Evolutionary conservation across 2,113 vertebrate genomes (phyloP).

Genomic region (Junco hyemalis): DNA sequence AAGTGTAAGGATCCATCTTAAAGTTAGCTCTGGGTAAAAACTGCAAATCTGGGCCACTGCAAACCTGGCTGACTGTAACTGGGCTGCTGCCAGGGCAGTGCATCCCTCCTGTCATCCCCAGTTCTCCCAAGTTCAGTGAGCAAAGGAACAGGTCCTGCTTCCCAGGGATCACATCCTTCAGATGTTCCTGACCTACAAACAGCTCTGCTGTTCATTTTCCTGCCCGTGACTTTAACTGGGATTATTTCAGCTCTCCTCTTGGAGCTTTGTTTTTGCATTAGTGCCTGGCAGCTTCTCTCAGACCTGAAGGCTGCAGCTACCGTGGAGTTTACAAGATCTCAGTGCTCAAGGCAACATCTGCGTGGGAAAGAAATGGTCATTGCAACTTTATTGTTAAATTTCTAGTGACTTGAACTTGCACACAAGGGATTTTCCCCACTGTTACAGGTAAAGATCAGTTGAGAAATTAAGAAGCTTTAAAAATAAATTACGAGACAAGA

Average conservation of each 20-base stretch:
- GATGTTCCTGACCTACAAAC: background rate
- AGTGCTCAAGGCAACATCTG: rapidly evolving
- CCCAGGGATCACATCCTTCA: background rate
- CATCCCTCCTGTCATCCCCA: background rate
- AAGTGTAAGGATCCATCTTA: background rate
- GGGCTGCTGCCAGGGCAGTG: background rate
- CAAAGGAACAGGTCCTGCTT: background rate
- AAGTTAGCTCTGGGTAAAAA: background rate
- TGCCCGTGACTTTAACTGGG: background rate
- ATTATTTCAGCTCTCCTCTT: background rate
- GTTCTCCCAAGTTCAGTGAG: background rate
- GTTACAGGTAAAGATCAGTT: background rate
- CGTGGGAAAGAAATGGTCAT: background rate
- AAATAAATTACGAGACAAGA: background rate
- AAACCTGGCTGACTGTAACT: background rate
- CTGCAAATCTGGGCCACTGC: background rate
- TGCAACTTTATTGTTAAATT: background rate
- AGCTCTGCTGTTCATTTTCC: background rate
- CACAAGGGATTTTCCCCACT: rapidly evolving
- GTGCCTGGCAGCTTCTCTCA: background rate
- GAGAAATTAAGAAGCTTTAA: background rate
- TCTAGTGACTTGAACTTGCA: background rate
- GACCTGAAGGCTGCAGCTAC: background rate
- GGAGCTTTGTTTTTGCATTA: background rate
- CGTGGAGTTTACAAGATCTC: background rate